Conservation (phyloP, 1,140 invertebrate genomes). For the Drosophila parabipectinata region DNA sequence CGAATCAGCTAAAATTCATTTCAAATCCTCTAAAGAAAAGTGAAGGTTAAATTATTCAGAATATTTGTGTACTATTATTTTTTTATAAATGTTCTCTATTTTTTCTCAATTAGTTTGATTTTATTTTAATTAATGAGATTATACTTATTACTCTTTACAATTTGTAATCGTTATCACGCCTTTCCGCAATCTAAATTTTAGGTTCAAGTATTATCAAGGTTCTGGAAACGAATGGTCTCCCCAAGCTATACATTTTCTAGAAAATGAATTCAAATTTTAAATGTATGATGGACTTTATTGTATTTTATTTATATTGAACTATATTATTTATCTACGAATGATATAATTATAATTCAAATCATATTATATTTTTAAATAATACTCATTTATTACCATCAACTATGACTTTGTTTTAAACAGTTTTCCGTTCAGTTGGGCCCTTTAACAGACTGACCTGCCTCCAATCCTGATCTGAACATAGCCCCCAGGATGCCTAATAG, state of each 20-base stretch:
- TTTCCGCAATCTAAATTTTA: no score
- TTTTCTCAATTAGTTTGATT: neutral
- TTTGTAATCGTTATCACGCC: no score
- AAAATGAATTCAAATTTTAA: neutral
- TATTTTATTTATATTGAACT: no score
- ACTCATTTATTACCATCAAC: neutral
- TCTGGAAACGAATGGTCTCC: neutral
- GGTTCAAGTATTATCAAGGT: no score
- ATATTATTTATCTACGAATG: no score
- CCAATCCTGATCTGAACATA: constrained; percentile 36
- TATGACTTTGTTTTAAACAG: neutral
- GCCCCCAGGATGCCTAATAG: constrained; percentile 50
- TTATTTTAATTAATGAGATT: neutral
- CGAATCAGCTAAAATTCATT: neutral
- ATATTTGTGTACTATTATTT: neutral
- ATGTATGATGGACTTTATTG: no score
- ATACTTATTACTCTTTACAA: neutral
- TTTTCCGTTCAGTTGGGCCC: constrained; percentile 5
- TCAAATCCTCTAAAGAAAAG: neutral
- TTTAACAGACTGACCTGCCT: constrained; percentile 16
- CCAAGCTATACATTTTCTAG: neutral
- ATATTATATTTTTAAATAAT: neutral
- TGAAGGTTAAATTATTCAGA: neutral
- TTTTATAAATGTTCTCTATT: neutral
- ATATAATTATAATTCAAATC: no score